Base-by-base conservation (phyloP, 1,140 invertebrate genomes). In the Drosophila pallidifrons region DNA sequence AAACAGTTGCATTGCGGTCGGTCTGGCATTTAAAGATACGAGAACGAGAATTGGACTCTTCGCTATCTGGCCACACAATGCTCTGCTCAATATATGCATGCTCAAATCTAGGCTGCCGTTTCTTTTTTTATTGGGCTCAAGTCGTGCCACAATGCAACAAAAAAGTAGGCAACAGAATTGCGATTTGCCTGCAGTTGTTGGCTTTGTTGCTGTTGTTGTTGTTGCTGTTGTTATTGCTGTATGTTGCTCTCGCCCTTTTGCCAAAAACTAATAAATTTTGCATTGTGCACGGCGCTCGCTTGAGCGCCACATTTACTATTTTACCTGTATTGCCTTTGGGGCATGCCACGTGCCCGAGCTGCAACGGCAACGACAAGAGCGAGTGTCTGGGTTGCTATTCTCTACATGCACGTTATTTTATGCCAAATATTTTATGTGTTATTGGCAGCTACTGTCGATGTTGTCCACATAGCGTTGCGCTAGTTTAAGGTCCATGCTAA, bases 231-330 rank as follows among this genome's bases (percentile, higher is more conserved):
- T 69, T 61, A 25, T 54, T 60, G 55, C 47, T 41, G 30, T 35
- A 3, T 38, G 30, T 32, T 66, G 64, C 16, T 16, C 47, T 75
- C 59, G 52, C 70, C 49, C 67, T 68, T 68, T 66, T 80, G 77
- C 54, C 75, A 75, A 75, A 75, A 78, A 78, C 75, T 80, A 80
- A 80, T 80, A 80, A 80, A 80, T 80, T 80, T 70, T 80, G 71
- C 75, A 78, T 78, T 80, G 75, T 78, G 78, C 70, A 64, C 41
- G 60, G 55, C 55, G 71, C 57, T 78, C 43, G 55, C 43, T 63
- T 54, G 70, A 74, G 43, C 61, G 25, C 71, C 70, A 35, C 46
- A 67, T 49, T 58, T 66, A 72, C 70, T 63, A 43, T 67, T 52
- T 15, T 61, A 63, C 68, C 68, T 70, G 55, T 74, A 65, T 45